phyloP scores from a whole-genome alignment of 2,113 vertebrate species.

The Recurvirostra avosetta region DNA sequence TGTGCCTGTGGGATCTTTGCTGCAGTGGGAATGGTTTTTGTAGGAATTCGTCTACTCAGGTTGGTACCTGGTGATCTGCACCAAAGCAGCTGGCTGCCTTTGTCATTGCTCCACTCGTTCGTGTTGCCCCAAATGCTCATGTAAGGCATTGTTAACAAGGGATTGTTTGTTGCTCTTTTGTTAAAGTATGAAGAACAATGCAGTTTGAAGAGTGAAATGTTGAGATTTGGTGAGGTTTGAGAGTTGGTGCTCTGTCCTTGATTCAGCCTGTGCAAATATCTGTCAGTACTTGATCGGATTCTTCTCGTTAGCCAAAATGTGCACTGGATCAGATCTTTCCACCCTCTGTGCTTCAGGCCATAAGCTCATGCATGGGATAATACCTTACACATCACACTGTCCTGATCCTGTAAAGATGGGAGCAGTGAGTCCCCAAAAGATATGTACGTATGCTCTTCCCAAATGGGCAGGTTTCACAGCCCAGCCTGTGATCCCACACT shows the following conservation, averaged over 20 bases:
- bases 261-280: neutral
- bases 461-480: neutral
- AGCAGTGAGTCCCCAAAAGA: neutral
- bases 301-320: accelerated
- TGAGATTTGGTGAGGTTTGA: neutral
- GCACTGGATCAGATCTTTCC: neutral
- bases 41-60: neutral
- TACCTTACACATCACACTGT: neutral
- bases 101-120: neutral
- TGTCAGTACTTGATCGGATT: neutral
- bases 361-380: neutral
- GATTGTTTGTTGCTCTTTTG: neutral
- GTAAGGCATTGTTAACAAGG: neutral
- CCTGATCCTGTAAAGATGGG: neutral
- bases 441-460: neutral
- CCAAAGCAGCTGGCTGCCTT: neutral
- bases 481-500: neutral
- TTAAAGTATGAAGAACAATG: neutral
- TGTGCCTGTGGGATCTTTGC: neutral
- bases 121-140: neutral
- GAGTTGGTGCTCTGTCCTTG: neutral
- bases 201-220: neutral
- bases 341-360: neutral
- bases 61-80: neutral
- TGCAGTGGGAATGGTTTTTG: neutral